Base-by-base conservation (phyloP, 1,140 invertebrate genomes). In the Calephelis virginiensis region DNA sequence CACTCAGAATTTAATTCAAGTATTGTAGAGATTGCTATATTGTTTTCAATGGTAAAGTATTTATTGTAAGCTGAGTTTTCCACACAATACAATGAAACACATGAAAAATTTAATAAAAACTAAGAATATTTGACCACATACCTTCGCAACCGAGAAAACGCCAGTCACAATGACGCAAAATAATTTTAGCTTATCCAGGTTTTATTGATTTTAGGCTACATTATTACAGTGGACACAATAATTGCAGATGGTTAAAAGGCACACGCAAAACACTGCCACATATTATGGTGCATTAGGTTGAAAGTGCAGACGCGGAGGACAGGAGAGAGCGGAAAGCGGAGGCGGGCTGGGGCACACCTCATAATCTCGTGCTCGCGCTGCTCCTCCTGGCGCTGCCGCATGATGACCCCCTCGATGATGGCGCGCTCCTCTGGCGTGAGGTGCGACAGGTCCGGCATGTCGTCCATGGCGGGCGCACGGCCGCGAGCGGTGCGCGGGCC, bases 361-460 rank as follows among this genome's bases (percentile, higher is more conserved):
- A 98, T 96, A 88, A 98, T 96, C 91, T 98, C 96, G 87, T 96
- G 96, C 91, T 99, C 98, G 76, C 96, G 94, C 86, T 98, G 96
- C 92, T 99, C 98, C 93, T 99, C 98, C 89, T 98, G 96, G 90
- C 96, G 96, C 92, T 99, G 98, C 72, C 98, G 93, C 93, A 97
- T 95, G 92, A 99, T 97, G 77, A 99, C 98, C 81, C 95, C 95
- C 92, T 99, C 97, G 91, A 99, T 99, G 93, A 99, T 98, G 92
- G 95, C 95, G 87, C 98, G 94, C 93, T 99, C 98, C 92, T 99
- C 98, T 80, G 97, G 96, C 78, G 97, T 99, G 82, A 99, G 95
- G 93, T 99, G 98, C 85, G 97, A 99, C 81, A 99, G 94, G 94
- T 99, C 98, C 76, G 98, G 98, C 94, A 97, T 94, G 90, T 95